Percentiles rank a stretch among this genome's conserved stretches.
These are phyloP conservation scores for Heliothis subflexa DNA, from an alignment of 1,140 invertebrate genomes.

Conservation along the genomic window DNA sequence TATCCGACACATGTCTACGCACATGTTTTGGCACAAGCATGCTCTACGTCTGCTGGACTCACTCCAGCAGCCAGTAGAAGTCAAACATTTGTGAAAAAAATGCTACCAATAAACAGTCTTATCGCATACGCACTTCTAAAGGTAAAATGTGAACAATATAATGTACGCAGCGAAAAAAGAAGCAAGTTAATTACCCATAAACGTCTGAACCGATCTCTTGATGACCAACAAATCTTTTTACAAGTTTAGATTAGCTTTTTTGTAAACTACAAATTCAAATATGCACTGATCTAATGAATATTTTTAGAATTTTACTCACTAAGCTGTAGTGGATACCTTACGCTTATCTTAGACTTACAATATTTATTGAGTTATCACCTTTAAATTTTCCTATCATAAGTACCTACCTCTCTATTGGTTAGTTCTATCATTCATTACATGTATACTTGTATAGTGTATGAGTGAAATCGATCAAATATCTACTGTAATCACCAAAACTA, in stretches of 20 bases:
- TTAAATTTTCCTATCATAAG: not conserved
- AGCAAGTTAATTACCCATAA: constrained; percentile 29
- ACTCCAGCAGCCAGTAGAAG: constrained; percentile 16
- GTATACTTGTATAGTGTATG: no score
- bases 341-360: not conserved
- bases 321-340: not conserved
- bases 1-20: not conserved
- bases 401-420: no score
- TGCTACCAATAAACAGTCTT: not conserved
- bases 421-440: no score
- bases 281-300: constrained; percentile 28
- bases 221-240: constrained; percentile 36
- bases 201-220: constrained; percentile 27
- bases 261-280: constrained; percentile 1
- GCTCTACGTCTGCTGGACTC: constrained; percentile 6
- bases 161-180: not conserved
- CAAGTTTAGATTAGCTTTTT: constrained; percentile 14
- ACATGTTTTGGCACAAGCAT: not conserved
- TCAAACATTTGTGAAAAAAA: not conserved
- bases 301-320: constrained; percentile 13
- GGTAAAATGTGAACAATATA: constrained; percentile 25
- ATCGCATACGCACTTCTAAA: constrained; percentile 7
- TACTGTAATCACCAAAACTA: no score
- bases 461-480: no score
- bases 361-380: no score